These are phyloP conservation scores for Mormyrus proboscirostris DNA, from an alignment of 2,797 vertebrate species.

Conservation along the genomic window DNA sequence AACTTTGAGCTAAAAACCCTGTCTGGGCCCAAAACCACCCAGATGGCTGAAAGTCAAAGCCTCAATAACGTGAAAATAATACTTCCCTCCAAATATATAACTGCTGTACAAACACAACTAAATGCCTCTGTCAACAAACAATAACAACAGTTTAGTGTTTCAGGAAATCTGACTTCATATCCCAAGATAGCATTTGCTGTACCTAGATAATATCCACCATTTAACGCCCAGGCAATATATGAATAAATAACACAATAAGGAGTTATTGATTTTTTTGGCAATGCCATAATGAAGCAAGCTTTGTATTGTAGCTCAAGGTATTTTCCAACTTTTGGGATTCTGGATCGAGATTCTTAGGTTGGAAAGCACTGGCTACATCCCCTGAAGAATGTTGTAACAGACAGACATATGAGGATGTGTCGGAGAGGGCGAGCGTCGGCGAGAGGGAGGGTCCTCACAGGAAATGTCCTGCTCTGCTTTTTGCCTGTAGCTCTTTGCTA, in stretches of 20 bases:
- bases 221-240: neutral
- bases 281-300: neutral
- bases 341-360: neutral
- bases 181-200: neutral
- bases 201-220: neutral
- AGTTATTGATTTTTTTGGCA: neutral
- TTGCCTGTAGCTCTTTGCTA: neutral
- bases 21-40: neutral
- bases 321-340: neutral
- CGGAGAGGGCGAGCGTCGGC: too few species aligned
- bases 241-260: neutral
- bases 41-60: neutral
- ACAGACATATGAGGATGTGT: neutral
- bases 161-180: neutral
- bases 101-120: neutral
- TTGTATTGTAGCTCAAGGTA: neutral
- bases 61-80: neutral
- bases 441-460: neutral
- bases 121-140: neutral
- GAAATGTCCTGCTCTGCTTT: neutral
- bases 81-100: neutral
- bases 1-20: neutral
- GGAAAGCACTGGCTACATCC: neutral
- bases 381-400: neutral
- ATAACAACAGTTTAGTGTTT: neutral